Base-by-base conservation (phyloP, 2,797 vertebrate species). In the Acrossocheilus wenchowensis region DNA sequence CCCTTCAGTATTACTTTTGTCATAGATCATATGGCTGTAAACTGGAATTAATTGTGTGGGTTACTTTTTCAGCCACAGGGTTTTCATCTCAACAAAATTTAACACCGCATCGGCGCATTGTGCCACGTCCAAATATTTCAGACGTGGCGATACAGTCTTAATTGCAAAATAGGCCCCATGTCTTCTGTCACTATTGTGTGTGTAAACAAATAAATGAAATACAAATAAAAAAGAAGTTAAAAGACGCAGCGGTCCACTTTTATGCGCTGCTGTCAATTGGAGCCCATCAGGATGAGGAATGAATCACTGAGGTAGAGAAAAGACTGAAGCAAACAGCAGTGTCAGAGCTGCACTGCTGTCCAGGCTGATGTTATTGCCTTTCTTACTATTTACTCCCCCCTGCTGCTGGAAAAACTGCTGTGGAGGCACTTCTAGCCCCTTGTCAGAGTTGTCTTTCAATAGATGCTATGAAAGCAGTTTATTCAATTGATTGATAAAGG, bases 401-500 rank as follows among this genome's bases (percentile, higher is more conserved):
- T 71, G 71, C 87, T 41, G 50, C 69, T 60, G 6, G 23, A 60
- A 82, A 89, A 88, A 88, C 68, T 87, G 90, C 87, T 91, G 87
- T 45, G 60, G 34, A 85, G 41, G 86, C 88, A 88, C 82, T 87
- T 90, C 82, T 77, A 64, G 86, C 75, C 75, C 66, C 78, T 83
- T 88, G 86, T 87, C 73, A 80, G 87, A 87, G 85, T 87, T 75
- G 87, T 80, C 87, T 91, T 86, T 84, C 83, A 86, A 75, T 87
- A 86, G 75, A 79, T 88, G 90, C 86, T 89, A 87, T 89, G 88
- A 90, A 91, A 91, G 89, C 90, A 91, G 86, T 91, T 91, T 91
- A 89, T 88, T 89, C 80, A 90, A 91, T 89, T 91, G 89, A 91
- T 89, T 91, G 90, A 91, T 88, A 91, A 90, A 90, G 89, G 88